phyloP scores from a whole-genome alignment of 1,140 invertebrate species.

The Arion vulgaris region DNA sequence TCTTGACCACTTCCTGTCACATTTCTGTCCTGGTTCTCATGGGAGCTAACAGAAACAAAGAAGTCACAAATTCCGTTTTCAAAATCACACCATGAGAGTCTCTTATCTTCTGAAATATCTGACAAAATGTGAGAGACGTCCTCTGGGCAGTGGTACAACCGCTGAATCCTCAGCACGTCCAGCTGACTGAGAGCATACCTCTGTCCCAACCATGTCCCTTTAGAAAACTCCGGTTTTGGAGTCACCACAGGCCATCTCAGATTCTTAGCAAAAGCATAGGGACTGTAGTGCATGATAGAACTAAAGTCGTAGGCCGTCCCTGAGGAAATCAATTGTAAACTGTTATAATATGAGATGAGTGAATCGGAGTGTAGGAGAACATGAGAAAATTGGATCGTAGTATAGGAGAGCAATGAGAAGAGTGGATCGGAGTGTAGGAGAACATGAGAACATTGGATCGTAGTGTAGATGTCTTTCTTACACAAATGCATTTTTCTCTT shows the following conservation, averaged over 20 bases:
- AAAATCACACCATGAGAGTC: slow-evolving; percentile 2
- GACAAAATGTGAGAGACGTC: not conserved
- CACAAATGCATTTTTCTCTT: too few species aligned
- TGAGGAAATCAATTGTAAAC: not conserved
- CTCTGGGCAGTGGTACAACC: slow-evolving; percentile 3
- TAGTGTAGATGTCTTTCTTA: too few species aligned
- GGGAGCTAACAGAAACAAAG: not conserved
- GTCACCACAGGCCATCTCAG: not conserved
- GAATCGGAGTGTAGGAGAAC: too few species aligned
- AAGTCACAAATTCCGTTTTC: not conserved
- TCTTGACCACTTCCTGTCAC: not conserved
- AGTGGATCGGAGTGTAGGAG: too few species aligned
- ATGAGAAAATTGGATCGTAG: too few species aligned
- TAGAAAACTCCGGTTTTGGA: not conserved
- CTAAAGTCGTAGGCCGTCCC: slow-evolving; percentile 6
- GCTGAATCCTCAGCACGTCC: slow-evolving; percentile 14
- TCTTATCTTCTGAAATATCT: not conserved
- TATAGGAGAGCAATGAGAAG: too few species aligned
- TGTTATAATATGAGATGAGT: not conserved
- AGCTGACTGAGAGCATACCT: not conserved
- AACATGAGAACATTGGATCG: too few species aligned
- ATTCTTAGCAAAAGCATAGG: not conserved
- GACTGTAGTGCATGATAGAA: slow-evolving; percentile 20
- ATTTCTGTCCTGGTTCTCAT: not conserved
- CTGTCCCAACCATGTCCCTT: not conserved